Evolutionary conservation across 2,113 vertebrate genomes (phyloP), one percentile per base, ranked within the genome.

Genomic region (Noturus placidus): DNA sequence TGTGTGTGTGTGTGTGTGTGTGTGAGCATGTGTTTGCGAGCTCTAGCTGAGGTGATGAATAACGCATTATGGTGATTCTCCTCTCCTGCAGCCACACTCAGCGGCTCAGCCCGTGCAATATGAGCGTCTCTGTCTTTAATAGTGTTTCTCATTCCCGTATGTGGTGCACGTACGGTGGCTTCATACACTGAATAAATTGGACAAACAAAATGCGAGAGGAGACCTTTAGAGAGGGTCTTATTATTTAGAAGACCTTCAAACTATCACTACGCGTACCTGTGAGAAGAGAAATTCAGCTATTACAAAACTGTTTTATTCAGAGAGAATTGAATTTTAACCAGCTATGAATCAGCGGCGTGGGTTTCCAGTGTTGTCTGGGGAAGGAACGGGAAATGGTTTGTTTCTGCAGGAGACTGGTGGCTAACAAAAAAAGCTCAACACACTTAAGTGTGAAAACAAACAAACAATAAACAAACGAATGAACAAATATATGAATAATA

Each of bases 61-160:
- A 90, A 90, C 82, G 54, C 84, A 90, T 89, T 87, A 89, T 63
- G 38, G 79, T 82, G 88, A 90, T 87, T 85, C 63, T 85, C 86
- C 83, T 84, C 76, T 52, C 72, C 85, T 84, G 86, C 90, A 89
- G 67, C 77, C 42, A 79, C 70, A 76, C 69, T 70, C 50, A 13
- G 76, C 50, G 57, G 74, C 84, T 83, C 69, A 72, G 87, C 35
- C 61, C 81, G 52, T 84, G 80, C 52, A 82, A 86, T 67, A 69
- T 79, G 30, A 87, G 59, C 74, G n/a, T 74, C 46, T 82, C 38
- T 57, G 57, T 85, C 83, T 83, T 79, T 76, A 84, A 87, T 50
- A 59, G 79, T 33, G 90, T 87, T 85, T 87, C 76, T 82, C 82
- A 59, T 50, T 46, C 63, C 76, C 69, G 80, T 42, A 83, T 78